Conservation (phyloP, 2,888 invertebrate species). For the Coecobrya sp. region DNA sequence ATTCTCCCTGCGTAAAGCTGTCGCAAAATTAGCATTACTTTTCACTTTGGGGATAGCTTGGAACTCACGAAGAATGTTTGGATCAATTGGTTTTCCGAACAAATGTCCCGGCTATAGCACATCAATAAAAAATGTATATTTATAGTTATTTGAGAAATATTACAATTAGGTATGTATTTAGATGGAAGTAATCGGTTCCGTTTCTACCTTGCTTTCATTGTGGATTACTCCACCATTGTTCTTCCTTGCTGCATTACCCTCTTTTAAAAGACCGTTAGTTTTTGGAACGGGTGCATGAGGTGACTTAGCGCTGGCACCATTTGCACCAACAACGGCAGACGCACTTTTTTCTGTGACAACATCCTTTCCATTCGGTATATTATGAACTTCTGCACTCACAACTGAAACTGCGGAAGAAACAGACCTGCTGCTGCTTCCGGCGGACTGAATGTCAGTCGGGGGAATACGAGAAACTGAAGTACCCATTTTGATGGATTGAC, state of each 20-base stretch:
- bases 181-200: background rate
- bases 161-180: background rate
- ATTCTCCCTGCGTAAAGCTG: conserved; percentile 92
- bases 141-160: background rate
- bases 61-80: conserved; percentile 91
- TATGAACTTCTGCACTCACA: conserved; percentile 83
- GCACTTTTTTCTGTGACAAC: conserved; percentile 4
- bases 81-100: conserved; percentile 87
- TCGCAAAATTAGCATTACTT: conserved; percentile 91
- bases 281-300: conserved; percentile 53
- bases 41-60: conserved; percentile 94
- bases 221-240: conserved; percentile 8
- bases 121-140: background rate
- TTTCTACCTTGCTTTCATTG: conserved; percentile 64
- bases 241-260: conserved; percentile 73
- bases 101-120: conserved; percentile 85
- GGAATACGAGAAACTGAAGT: conserved; percentile 72
- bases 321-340: background rate
- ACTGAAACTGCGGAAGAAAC: conserved; percentile 79
- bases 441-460: conserved; percentile 26
- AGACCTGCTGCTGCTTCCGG: conserved; percentile 63
- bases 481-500: conserved; percentile 72
- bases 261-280: conserved; percentile 74
- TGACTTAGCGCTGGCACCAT: conserved; percentile 15
- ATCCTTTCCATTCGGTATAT: conserved; percentile 64